Evolutionary conservation across 1,140 invertebrate species (phyloP).

Genomic region (Drosophila oshimai): DNA sequence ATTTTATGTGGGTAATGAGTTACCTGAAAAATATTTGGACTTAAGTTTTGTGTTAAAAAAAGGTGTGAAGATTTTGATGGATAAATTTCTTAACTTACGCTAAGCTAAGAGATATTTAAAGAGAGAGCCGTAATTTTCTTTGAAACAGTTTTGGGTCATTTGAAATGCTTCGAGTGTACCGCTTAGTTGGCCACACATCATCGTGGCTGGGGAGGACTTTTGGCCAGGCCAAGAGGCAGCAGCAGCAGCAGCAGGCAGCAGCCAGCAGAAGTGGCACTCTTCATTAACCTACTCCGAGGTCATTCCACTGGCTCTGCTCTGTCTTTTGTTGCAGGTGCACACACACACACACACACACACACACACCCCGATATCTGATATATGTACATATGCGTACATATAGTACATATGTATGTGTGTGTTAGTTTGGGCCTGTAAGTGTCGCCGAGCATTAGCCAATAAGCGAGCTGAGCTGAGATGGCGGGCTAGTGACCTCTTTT

Average conservation of each 20-base stretch:
- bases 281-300: constrained; percentile 77
- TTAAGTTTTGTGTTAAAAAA: too few species aligned
- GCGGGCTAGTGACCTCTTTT: constrained; percentile 64
- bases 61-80: too few species aligned
- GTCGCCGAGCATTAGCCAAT: constrained; percentile 27
- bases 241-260: constrained; percentile 5
- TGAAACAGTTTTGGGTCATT: neutral
- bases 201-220: constrained; percentile 4
- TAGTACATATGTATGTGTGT: neutral
- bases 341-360: neutral
- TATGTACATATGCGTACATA: neutral
- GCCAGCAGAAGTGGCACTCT: constrained; percentile 34
- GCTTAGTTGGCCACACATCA: constrained; percentile 21
- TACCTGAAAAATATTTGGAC: too few species aligned
- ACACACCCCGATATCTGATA: constrained; percentile 2
- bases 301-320: constrained; percentile 68
- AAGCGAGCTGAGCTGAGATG: neutral
- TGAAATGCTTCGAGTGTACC: neutral
- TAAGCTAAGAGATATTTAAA: too few species aligned
- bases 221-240: constrained; percentile 3
- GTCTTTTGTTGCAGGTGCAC: constrained; percentile 34
- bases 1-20: neutral
- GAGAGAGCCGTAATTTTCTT: neutral
- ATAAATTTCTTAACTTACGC: too few species aligned
- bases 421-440: constrained; percentile 18